Conservation (phyloP, 2,113 vertebrate species). For the Oryzias melastigma region DNA sequence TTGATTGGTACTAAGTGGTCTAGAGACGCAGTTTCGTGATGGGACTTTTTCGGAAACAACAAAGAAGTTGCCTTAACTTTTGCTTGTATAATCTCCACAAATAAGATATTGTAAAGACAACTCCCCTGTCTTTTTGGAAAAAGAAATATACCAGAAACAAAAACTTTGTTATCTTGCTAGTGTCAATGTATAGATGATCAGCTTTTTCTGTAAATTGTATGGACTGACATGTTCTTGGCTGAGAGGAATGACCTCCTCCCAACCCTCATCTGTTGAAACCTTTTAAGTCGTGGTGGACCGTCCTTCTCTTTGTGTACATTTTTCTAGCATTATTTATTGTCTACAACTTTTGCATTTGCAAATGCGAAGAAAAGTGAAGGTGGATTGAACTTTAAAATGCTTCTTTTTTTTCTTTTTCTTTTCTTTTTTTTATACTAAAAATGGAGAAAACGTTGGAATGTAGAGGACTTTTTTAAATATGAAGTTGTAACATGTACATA, state of each 20-base stretch:
- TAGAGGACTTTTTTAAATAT: slow-evolving; percentile 75
- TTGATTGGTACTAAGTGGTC: slow-evolving; percentile 42
- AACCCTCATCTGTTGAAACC: slow-evolving; percentile 64
- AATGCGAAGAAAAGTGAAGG: slow-evolving; percentile 66
- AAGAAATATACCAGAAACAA: slow-evolving; percentile 74
- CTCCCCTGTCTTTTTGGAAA: slow-evolving; percentile 71
- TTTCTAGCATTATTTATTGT: slow-evolving; percentile 86
- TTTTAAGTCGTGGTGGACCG: slow-evolving; percentile 78
- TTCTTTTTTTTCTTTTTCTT: slow-evolving; percentile 51
- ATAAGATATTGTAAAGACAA: slow-evolving; percentile 73
- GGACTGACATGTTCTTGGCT: slow-evolving; percentile 72
- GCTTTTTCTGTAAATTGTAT: slow-evolving; percentile 79
- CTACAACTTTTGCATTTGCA: slow-evolving; percentile 79
- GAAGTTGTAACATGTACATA: slow-evolving; percentile 78
- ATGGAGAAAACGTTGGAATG: slow-evolving; percentile 57
- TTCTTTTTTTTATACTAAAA: slow-evolving; percentile 28
- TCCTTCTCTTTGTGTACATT: slow-evolving; percentile 82
- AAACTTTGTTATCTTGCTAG: slow-evolving; percentile 78
- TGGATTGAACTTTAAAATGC: slow-evolving; percentile 67
- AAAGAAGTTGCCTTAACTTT: slow-evolving; percentile 83
- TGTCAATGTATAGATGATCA: slow-evolving; percentile 81
- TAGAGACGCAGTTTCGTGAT: slow-evolving; percentile 47
- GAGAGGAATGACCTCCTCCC: background rate
- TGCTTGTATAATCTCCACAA: slow-evolving; percentile 78
- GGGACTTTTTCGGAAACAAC: slow-evolving; percentile 69